phyloP scores from a whole-genome alignment of 2,113 vertebrate species.

The Lophochroa leadbeateri region DNA sequence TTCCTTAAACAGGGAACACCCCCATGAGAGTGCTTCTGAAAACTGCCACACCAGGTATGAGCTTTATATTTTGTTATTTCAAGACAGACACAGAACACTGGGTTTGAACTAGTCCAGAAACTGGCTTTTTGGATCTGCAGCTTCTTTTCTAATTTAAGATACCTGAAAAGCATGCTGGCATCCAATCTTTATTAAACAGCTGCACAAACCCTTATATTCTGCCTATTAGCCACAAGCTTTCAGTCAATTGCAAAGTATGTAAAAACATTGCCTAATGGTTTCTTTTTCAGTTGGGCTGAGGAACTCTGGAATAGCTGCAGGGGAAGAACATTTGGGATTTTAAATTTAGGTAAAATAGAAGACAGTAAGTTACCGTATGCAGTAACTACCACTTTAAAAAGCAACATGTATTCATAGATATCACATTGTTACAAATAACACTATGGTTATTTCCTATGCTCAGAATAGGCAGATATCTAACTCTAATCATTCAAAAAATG shows the following conservation, averaged over 20 bases:
- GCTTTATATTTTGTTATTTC: background rate
- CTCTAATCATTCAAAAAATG: background rate
- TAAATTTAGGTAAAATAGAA: background rate
- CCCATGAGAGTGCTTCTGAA: background rate
- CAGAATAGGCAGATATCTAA: background rate
- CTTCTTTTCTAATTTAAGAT: background rate
- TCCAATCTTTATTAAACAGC: background rate
- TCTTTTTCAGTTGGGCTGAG: background rate
- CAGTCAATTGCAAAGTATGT: background rate
- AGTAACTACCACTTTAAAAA: background rate
- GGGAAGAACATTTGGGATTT: background rate
- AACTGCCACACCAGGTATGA: background rate
- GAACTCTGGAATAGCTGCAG: background rate
- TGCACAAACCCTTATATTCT: background rate
- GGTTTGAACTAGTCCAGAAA: background rate
- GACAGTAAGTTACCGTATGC: background rate
- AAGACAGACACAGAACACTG: background rate
- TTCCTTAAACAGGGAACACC: background rate
- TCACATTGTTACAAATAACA: background rate
- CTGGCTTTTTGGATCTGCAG: background rate
- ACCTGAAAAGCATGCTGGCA: background rate
- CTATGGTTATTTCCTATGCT: background rate
- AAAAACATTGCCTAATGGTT: background rate
- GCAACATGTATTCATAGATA: background rate
- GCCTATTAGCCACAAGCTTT: background rate